These are phyloP conservation scores for Acanthaster planci DNA, from an alignment of 35 echinoderm and acorn worm genomes.

Conservation along the genomic window DNA sequence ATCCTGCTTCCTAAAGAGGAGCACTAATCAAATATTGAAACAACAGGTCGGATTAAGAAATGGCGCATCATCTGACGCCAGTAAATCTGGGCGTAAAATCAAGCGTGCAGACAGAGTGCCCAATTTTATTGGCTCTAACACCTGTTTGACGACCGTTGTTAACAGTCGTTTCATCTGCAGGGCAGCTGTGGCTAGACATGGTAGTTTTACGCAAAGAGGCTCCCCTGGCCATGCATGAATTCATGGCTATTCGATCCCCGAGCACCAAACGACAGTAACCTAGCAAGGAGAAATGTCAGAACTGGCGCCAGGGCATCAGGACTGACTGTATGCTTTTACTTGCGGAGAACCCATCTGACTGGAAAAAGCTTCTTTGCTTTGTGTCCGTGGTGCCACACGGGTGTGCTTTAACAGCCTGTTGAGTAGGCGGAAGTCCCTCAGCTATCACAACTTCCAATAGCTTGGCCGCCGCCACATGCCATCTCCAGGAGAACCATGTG, in stretches of 20 bases:
- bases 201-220: neutral
- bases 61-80: constrained; percentile 12
- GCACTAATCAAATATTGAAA: constrained; percentile 12
- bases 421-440: constrained; percentile 16
- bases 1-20: neutral
- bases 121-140: neutral
- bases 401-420: constrained; percentile 23
- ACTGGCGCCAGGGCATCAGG: neutral
- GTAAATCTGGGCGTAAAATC: neutral
- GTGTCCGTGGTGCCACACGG: neutral
- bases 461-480: too few species aligned
- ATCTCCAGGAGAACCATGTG: too few species aligned
- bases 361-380: neutral
- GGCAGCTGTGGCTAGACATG: neutral
- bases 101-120: neutral
- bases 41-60: constrained; percentile 20
- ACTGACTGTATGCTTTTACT: constrained; percentile 6
- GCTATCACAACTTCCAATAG: neutral
- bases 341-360: neutral
- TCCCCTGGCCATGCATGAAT: constrained; percentile 19
- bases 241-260: constrained; percentile 22
- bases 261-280: neutral
- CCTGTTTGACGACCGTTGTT: constrained; percentile 8
- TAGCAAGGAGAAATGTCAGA: neutral
- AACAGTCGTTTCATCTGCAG: constrained; percentile 13